Base-by-base conservation (phyloP, 1,140 invertebrate species). In the Drosophila nigromelanica region DNA sequence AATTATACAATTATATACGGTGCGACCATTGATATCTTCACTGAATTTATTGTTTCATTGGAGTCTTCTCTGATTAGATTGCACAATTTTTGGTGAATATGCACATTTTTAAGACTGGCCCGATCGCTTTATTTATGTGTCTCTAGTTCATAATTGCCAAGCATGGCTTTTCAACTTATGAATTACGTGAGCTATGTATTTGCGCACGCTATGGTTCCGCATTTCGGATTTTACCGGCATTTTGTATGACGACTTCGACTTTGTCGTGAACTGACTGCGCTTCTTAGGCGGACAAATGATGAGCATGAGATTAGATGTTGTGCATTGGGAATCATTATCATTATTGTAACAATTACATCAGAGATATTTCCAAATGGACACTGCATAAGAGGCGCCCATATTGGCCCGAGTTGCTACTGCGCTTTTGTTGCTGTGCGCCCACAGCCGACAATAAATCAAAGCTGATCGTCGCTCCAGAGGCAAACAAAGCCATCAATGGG, bases 371-470 rank as follows among this genome's bases (percentile, higher is more conserved):
- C 77, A 85, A 83, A 85, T 83, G 80, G 69, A n/a, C 63, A 21
- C 12, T 37, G 15, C 33, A 43, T 12, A 27, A 47, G 48, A 58
- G 54, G 40, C 18, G 59, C 48, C 64, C 70, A 73, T 60, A 43
- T 76, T 75, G 66, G 56, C 67, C 71, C 61, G 58, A 59, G 69
- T 59, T 74, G 71, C 71, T 67, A 27, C 42, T 59, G 54, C 56
- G 61, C 71, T 66, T 79, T 68, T 78, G 75, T 74, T 67, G 21
- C 64, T n/a, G n/a, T n/a, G n/a, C n/a, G n/a, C n/a, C n/a, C n/a
- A n/a, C n/a, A n/a, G 62, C 18, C 68, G 50, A 52, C 66, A 76
- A 86, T 86, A 85, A 87, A 87, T 87, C 82, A 87, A 78, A 89
- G 72, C 82, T 66, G 18, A 60, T 64, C 66, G 51, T 69, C 70